Base-by-base conservation (phyloP, 1,140 invertebrate genomes). In the Drosophila willistoni region DNA sequence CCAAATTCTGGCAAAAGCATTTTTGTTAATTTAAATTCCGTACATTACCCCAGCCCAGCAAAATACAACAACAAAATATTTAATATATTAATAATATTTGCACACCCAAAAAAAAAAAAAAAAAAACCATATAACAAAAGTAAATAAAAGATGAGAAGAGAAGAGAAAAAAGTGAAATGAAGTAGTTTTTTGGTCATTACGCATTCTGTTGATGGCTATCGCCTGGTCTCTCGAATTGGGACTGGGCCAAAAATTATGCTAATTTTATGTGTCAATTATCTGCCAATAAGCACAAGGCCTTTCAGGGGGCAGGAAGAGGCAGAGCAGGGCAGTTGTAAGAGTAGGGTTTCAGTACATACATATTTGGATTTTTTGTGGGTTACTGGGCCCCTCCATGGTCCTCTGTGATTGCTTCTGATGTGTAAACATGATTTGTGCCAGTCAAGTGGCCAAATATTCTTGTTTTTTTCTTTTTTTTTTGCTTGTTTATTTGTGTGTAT, bases 241-340 rank as follows among this genome's bases (percentile, higher is more conserved):
- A 82, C 82, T 85, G 78, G 77, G 71, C 74, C 68, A 67, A 77
- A 89, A 90, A 89, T 89, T 89, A 89, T 89, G 84, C 81, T 84
- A 89, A 89, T 89, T 89, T 89, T 89, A 84, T 89, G 81, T 89
- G 84, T 89, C 84, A 89, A 89, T 89, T 89, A 89, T 89, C 84
- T 89, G 84, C 84, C 84, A 89, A 89, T 89, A 89, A 89, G 84
- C 77, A 80, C 75, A 77, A 71, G 70, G 17, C 17, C 19, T 10
- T 3, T 7, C 7, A 1, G 22, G 4, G 44, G 6, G 3, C 17
- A 19, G 51, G 17, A 44, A 55, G 59, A 1, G 19, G 19, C 22
- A 25, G 41, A 33, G 39, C 22, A 13, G 44, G 22, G 36, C 3
- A 29, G 44, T 9, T 14, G 44, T 1, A 7, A 19, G 44, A 51